These are phyloP conservation scores for Trachythela sp. DNA, from an alignment of 64 coral and sea anemone species.

Conservation along the genomic window DNA sequence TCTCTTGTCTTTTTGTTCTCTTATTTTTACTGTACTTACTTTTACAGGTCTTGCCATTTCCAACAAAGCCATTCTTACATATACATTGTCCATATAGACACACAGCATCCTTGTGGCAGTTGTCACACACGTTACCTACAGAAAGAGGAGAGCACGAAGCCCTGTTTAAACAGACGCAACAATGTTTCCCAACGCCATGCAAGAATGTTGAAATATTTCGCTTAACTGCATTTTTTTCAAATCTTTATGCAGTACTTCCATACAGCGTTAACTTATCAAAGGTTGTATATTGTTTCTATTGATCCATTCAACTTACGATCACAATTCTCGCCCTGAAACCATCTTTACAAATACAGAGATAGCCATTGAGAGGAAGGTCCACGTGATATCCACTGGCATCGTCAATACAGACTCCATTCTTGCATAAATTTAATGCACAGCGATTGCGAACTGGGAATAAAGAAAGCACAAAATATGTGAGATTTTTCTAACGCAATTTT, in stretches of 20 bases:
- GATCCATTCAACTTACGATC: neutral
- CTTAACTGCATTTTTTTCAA: too few relatives aligned
- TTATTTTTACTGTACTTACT: neutral
- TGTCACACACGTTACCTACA: neutral
- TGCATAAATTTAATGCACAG: slow-evolving; percentile 60
- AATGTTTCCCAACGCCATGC: too few relatives aligned
- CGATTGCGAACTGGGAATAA: slow-evolving; percentile 64
- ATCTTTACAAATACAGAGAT: neutral
- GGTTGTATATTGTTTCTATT: too few relatives aligned
- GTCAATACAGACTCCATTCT: slow-evolving; percentile 73
- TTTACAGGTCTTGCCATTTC: slow-evolving; percentile 3
- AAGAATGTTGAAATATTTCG: too few relatives aligned
- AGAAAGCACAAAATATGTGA: neutral
- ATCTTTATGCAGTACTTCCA: too few relatives aligned
- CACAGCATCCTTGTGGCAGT: neutral
- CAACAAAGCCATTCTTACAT: slow-evolving; percentile 19
- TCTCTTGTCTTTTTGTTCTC: too few relatives aligned
- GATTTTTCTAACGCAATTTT: neutral
- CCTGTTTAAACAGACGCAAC: too few relatives aligned
- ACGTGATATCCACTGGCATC: slow-evolving; percentile 46
- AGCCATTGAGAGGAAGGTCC: neutral
- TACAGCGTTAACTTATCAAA: neutral
- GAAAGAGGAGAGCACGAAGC: neutral
- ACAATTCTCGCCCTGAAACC: neutral
- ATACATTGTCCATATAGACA: slow-evolving; percentile 10